A percentile compares a stretch with the other conserved stretches of the same genome.
Conservation (phyloP, 2,797 vertebrate species). For the Eremophila alpestris region DNA sequence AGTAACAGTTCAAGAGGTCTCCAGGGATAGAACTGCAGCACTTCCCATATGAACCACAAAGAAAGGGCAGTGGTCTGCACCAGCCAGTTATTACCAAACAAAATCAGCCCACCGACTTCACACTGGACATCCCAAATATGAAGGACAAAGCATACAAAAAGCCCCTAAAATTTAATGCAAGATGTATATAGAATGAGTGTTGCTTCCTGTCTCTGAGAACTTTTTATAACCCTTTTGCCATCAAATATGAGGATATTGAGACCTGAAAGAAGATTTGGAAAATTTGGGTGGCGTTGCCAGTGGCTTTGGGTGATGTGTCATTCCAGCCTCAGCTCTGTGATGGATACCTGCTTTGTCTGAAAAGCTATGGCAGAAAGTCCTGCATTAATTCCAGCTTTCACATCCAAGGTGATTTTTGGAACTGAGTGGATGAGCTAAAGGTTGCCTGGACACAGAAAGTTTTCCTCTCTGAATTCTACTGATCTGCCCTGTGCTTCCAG, state of each 20-base stretch:
- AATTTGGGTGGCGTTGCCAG: neutral
- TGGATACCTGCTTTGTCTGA: neutral
- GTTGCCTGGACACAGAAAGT: neutral
- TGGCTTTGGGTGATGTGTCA: neutral
- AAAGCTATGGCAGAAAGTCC: neutral
- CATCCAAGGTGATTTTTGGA: neutral
- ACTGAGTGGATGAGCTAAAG: neutral
- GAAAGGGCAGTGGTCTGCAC: neutral
- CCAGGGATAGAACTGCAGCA: neutral
- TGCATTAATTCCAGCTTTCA: neutral
- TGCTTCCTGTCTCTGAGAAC: neutral
- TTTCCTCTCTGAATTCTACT: neutral
- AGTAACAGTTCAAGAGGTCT: neutral
- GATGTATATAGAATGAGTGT: neutral
- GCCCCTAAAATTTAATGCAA: neutral
- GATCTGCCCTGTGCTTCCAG: neutral
- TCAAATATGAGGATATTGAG: neutral
- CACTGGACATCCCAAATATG: accelerated
- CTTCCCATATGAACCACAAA: neutral
- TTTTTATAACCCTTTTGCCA: neutral
- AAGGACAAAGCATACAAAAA: neutral
- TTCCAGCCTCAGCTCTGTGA: neutral
- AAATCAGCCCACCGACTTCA: neutral
- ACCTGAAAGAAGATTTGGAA: neutral
- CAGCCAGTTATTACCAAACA: neutral